These are phyloP conservation scores for Sapayoa aenigma DNA, from an alignment of 2,113 vertebrate species.

Conservation along the genomic window DNA sequence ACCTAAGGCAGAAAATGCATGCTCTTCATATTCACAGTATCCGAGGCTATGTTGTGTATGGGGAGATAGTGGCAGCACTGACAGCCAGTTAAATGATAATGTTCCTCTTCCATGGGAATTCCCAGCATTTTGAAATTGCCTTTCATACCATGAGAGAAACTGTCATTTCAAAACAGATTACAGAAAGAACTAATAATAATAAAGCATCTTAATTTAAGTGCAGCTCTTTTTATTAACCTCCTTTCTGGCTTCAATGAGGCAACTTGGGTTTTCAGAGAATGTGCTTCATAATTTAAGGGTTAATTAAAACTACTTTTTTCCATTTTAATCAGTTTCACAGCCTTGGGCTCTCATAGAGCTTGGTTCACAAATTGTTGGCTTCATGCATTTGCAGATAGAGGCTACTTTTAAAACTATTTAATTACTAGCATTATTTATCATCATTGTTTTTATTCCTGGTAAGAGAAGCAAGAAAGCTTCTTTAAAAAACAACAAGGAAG, in stretches of 20 bases:
- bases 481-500: not conserved
- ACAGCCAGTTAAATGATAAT: not conserved
- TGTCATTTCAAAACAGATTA: slow-evolving; percentile 22
- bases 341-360: slow-evolving; percentile 10
- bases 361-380: slow-evolving; percentile 17
- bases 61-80: not conserved
- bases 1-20: not conserved
- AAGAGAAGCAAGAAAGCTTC: not conserved
- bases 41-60: not conserved
- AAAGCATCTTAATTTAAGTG: not conserved
- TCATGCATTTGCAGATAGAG: not conserved
- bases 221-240: not conserved
- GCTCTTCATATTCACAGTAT: not conserved
- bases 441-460: not conserved
- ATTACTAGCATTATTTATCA: slow-evolving; percentile 5
- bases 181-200: not conserved
- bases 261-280: not conserved
- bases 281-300: slow-evolving; percentile 4
- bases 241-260: not conserved
- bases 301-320: slow-evolving; percentile 21
- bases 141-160: not conserved
- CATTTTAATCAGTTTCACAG: slow-evolving; percentile 45
- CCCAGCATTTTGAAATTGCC: not conserved
- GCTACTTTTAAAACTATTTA: not conserved
- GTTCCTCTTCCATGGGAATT: not conserved